Evolutionary conservation across 2,113 vertebrate species (phyloP).

Genomic region (Saccopteryx bilineata): DNA sequence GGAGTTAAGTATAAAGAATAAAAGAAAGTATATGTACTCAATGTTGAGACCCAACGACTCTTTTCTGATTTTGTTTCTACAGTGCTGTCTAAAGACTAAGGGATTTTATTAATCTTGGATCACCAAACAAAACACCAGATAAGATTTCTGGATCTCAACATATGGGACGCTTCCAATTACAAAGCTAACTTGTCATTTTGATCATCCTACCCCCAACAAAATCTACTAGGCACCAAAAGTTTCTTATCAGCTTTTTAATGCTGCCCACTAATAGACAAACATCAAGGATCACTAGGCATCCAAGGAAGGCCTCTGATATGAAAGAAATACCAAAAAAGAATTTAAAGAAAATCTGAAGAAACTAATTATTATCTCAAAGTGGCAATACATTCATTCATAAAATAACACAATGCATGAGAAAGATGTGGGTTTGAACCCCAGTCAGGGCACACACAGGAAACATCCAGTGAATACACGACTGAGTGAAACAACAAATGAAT

Average conservation of each 20-base stretch:
- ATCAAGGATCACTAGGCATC: not conserved
- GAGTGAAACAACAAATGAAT: no score
- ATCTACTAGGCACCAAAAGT: not conserved
- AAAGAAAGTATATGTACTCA: not conserved
- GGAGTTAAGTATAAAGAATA: not conserved
- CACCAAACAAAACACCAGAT: conserved; percentile 5
- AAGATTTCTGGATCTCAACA: conserved; percentile 6
- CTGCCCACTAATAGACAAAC: conserved; percentile 46
- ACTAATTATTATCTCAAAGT: not conserved
- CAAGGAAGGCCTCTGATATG: not conserved
- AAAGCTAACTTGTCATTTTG: not conserved
- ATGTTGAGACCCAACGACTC: not conserved
- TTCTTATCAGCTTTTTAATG: conserved; percentile 6
- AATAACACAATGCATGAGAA: not conserved
- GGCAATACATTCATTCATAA: conserved; percentile 41
- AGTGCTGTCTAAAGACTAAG: not conserved
- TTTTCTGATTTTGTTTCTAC: not conserved
- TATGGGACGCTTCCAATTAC: not conserved
- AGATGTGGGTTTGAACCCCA: not conserved
- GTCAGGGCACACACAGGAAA: no score
- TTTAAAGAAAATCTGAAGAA: not conserved
- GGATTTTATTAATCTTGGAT: not conserved
- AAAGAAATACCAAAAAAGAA: conserved; percentile 25
- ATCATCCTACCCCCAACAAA: not conserved
- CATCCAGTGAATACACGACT: no score